phyloP scores from a whole-genome alignment of 2,113 vertebrate genomes.

The Dolichotis patagonum region DNA sequence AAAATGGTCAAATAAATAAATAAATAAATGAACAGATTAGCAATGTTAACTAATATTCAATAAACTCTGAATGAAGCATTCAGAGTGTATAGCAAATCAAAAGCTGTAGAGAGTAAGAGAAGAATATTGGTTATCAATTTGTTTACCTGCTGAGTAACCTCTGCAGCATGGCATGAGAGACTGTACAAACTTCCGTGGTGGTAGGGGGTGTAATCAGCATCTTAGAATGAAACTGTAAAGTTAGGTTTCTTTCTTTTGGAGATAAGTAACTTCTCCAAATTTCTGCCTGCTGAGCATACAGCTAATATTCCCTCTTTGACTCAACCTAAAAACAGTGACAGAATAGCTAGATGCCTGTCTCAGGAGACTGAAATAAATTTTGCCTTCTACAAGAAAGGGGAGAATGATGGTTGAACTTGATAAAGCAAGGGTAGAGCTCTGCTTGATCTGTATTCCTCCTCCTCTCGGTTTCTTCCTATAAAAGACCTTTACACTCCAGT shows the following conservation, averaged over 20 bases:
- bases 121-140: neutral
- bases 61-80: constrained; percentile 20
- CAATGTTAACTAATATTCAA: constrained; percentile 52
- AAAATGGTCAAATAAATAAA: constrained; percentile 37
- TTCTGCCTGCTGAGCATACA: neutral
- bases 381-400: neutral
- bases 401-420: neutral
- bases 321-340: neutral
- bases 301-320: neutral
- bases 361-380: neutral
- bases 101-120: neutral
- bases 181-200: neutral
- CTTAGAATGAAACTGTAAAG: neutral
- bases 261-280: neutral
- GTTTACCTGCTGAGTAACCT: neutral
- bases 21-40: neutral
- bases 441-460: neutral
- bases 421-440: neutral
- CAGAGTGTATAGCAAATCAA: neutral
- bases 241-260: neutral
- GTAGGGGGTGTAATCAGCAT: neutral
- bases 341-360: neutral
- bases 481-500: neutral
- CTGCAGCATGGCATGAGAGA: neutral
- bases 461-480: neutral